A percentile compares a stretch with the other conserved stretches of the same genome.
Evolutionary conservation across 2,797 vertebrate genomes (phyloP).

Genomic region (Meriones psammophilus): DNA sequence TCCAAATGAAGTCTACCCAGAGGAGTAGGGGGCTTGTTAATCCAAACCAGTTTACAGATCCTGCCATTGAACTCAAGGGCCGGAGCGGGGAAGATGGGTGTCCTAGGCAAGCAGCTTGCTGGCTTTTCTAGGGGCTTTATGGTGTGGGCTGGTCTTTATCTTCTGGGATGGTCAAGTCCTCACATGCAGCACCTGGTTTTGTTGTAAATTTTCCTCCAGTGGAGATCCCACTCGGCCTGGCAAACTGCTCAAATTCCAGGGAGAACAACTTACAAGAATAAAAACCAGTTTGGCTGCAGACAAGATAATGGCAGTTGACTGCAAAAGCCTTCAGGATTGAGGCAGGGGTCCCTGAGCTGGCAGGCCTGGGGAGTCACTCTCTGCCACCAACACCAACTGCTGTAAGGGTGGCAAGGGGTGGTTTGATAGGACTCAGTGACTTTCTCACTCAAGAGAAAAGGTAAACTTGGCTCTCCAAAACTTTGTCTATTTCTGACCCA

Average conservation of each 20-base stretch:
- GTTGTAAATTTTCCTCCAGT: conserved; percentile 51
- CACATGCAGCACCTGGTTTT: conserved; percentile 73
- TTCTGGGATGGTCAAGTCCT: conserved; percentile 14
- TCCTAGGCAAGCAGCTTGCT: neutral
- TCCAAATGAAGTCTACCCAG: conserved; percentile 82
- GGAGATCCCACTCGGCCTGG: conserved; percentile 69
- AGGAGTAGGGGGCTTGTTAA: conserved; percentile 73
- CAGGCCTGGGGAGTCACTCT: neutral
- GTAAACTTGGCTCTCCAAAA: neutral
- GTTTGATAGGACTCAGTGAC: neutral
- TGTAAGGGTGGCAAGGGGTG: neutral
- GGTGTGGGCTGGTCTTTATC: conserved; percentile 38
- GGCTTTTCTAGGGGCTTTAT: neutral
- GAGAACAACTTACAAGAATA: conserved; percentile 74
- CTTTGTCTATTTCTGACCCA: neutral
- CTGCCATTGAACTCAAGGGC: conserved; percentile 76
- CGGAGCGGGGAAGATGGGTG: conserved; percentile 60
- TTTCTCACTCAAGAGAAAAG: neutral
- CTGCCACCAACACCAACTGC: neutral
- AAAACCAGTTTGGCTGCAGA: conserved; percentile 70
- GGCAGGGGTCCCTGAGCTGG: neutral
- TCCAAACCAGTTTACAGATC: conserved; percentile 81
- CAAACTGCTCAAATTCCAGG: conserved; percentile 73
- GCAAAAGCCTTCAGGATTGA: conserved; percentile 75
- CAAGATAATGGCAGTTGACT: conserved; percentile 45